Evolutionary conservation across 2,113 vertebrate species (phyloP).

Genomic region (Gymnocephalus cernua): DNA sequence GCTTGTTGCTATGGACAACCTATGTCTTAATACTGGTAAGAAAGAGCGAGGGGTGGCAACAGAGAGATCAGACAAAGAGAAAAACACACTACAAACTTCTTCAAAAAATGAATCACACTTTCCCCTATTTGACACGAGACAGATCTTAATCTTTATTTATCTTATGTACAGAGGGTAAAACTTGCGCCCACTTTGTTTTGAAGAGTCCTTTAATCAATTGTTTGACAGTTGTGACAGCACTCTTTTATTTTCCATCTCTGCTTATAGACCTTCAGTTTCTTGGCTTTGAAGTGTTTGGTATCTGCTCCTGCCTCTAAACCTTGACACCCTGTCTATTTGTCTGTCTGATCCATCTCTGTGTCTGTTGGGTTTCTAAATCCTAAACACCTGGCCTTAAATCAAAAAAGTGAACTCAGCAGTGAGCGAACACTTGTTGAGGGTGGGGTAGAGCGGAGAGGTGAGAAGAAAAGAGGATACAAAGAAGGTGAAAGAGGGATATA

Average conservation of each 20-base stretch:
- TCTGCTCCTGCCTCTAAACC: constrained; percentile 28
- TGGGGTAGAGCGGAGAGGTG: background rate
- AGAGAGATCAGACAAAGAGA: background rate
- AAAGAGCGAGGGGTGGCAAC: constrained; percentile 13
- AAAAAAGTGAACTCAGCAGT: constrained; percentile 23
- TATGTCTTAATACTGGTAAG: constrained; percentile 39
- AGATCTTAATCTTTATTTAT: constrained; percentile 16
- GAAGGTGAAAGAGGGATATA: background rate
- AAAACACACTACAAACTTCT: background rate
- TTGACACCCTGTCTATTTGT: constrained; percentile 19
- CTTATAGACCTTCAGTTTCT: constrained; percentile 1
- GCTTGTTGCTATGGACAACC: constrained; percentile 75
- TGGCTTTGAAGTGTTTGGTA: constrained; percentile 45
- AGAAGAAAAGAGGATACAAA: background rate
- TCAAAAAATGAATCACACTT: background rate
- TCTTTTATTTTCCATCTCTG: background rate
- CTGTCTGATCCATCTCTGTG: constrained; percentile 21
- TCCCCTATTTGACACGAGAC: background rate
- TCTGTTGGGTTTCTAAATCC: constrained; percentile 26
- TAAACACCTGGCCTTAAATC: constrained; percentile 34
- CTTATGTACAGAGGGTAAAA: background rate
- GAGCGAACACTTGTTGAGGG: background rate
- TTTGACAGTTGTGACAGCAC: constrained; percentile 29
- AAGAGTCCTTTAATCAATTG: constrained; percentile 20
- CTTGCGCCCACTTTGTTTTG: background rate